Base-by-base conservation (phyloP, 1,140 invertebrate genomes). In the Cyrtorhinus lividipennis region DNA sequence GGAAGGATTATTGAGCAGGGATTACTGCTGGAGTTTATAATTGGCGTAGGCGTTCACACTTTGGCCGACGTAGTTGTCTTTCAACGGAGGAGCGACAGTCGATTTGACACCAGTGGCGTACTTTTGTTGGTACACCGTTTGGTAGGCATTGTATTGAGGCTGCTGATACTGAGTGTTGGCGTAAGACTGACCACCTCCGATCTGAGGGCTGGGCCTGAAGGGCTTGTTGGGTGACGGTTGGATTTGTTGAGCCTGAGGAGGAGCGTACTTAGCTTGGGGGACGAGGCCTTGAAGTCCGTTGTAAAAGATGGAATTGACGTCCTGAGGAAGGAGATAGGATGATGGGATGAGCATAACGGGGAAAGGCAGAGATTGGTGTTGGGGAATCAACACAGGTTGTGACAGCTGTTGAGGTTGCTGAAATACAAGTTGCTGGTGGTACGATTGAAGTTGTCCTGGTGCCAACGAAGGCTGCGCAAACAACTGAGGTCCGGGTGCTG, bases 11-110 rank as follows among this genome's bases (percentile, higher is more conserved):
- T 18, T 22, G 56, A 23, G 24, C 15, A 38, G 30, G n/a, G n/a
- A n/a, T n/a, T n/a, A 38, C 15, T 15, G 15, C 24, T 57, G 56
- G 24, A 57, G 56, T 57, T 57, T 57, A 24, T 57, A 57, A 24
- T 18, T 57, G 56, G 20, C 20, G 56, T 57, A 23, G 3, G 56
- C 15, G 30, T 38, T 38, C 5, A 15, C 5, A 15, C 48, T 53
- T 20, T 53, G 20, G 20, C 48, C 48, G 24, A 59, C 58, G 58
- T 59, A 59, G 58, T 59, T 59, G n/a, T 59, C 58, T 18, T 59
- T 59, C 25, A 59, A 23, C 27, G 58, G 58, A n/a, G 58, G 58
- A n/a, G 58, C n/a, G n/a, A 30, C 58, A n/a, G 58, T 59, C 1
- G 58, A 59, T 30, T 59, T 59, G n/a, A 22, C 58, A 1, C 58